Percentiles rank a stretch among this genome's conserved stretches.
These are phyloP conservation scores for Ramazzottius varieornatus DNA, from an alignment of 2,888 invertebrate species.

Conservation along the genomic window DNA sequence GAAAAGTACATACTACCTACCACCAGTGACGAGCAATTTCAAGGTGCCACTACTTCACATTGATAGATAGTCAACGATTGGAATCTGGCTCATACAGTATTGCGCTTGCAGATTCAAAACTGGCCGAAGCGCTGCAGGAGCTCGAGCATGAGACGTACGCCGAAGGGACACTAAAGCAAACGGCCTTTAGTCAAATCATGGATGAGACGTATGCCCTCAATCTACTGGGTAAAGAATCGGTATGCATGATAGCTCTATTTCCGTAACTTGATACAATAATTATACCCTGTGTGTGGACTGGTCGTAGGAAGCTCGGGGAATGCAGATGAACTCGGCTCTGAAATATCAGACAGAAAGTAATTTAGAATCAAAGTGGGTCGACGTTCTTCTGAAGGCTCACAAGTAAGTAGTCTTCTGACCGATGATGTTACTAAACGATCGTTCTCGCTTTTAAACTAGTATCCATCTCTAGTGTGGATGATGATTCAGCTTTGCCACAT, in stretches of 20 bases:
- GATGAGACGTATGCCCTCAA: background rate
- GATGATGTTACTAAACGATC: no score
- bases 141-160: slow-evolving; percentile 3
- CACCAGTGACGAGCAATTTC: no score
- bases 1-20: no score
- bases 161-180: background rate
- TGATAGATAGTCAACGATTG: no score
- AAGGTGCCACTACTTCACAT: no score
- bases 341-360: background rate
- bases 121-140: background rate
- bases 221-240: background rate
- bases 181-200: background rate
- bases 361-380: background rate
- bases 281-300: no score
- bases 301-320: background rate
- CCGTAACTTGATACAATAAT: no score
- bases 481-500: background rate
- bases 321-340: background rate
- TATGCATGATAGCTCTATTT: no score
- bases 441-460: no score
- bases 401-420: background rate
- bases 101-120: background rate
- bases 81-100: no score
- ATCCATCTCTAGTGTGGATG: no score
- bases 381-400: background rate